A percentile compares a stretch with the other conserved stretches of the same genome.
phyloP scores from a whole-genome alignment of 2,888 invertebrate genomes.

The Chrysolina americana region DNA sequence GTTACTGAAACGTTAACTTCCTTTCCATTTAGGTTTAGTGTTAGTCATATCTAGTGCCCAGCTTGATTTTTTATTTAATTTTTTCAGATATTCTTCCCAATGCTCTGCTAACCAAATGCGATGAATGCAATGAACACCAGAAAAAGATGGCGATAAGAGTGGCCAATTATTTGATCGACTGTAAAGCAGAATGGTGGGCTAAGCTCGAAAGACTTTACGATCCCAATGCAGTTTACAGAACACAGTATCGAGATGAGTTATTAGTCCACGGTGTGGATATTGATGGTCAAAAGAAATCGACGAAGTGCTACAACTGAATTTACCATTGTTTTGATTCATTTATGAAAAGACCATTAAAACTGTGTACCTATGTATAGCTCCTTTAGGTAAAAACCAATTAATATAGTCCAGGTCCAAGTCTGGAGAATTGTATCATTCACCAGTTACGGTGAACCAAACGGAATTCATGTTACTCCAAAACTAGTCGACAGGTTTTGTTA shows the following conservation, averaged over 20 bases:
- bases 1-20: too few relatives aligned
- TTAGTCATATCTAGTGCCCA: neutral
- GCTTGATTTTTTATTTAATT: slow-evolving; percentile 22
- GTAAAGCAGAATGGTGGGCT: slow-evolving; percentile 77
- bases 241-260: slow-evolving; percentile 47
- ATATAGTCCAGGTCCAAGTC: too few relatives aligned
- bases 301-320: slow-evolving; percentile 14
- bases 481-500: too few relatives aligned
- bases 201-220: slow-evolving; percentile 77
- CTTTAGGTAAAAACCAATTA: too few relatives aligned
- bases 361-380: too few relatives aligned
- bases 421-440: too few relatives aligned
- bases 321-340: too few relatives aligned
- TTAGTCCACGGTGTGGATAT: neutral
- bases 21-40: too few relatives aligned
- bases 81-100: slow-evolving; percentile 66
- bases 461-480: too few relatives aligned
- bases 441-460: too few relatives aligned
- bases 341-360: too few relatives aligned
- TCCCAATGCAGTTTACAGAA: slow-evolving; percentile 71
- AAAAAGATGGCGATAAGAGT: slow-evolving; percentile 76
- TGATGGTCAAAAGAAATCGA: neutral
- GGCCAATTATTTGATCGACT: slow-evolving; percentile 75
- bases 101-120: slow-evolving; percentile 77
- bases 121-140: slow-evolving; percentile 75